Base-by-base conservation (phyloP, 2,113 vertebrate genomes). In the Tor tambroides region DNA sequence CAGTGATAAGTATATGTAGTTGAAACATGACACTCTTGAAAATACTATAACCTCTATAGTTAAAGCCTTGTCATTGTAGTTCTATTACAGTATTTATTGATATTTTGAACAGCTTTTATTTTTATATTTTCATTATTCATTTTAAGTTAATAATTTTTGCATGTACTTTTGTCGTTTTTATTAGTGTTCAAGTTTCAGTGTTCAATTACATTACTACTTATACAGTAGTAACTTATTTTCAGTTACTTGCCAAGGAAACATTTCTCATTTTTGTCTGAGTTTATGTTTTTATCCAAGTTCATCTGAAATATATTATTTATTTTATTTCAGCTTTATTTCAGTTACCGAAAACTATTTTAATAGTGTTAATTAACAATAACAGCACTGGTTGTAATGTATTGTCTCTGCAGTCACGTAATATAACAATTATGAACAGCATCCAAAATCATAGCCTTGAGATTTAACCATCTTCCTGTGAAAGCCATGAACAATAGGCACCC, bases 401-500 rank as follows among this genome's bases (percentile, higher is more conserved):
- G 21, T 59, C 35, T 56, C 51, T 79, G 51, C 30, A 26, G 23
- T 65, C 7, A 0, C 35, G 28, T 46, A 46, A 56, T 56, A 79
- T 59, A 61, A 61, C 21, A 8, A 28, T 63, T 38, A 1, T 43
- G 23, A 63, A 8, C 35, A 6, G 12, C 21, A 80, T 41, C 35
- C 32, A 41, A 19, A 23, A 10, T 80, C 56, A 41, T 19, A 38
- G 56, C 71, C 69, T 43, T 43, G 49, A 41, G 41, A 59, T 76
- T 80, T 84, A 9, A 28, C 59, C 23, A 17, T 74, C 59, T 88
- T 78, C 63, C 84, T 72, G 83, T 51, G 32, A 72, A 71, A 75
- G 19, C 43, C 35, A 59, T 35, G 71, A 89, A 80, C 79, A 86
- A 86, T 63, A 26, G 78, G 5, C 67, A 54, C 63, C 67, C 65